A percentile compares a stretch with the other conserved stretches of the same genome.
Conservation (phyloP, 2,888 invertebrate species). For the Hypomecis atomaria region DNA sequence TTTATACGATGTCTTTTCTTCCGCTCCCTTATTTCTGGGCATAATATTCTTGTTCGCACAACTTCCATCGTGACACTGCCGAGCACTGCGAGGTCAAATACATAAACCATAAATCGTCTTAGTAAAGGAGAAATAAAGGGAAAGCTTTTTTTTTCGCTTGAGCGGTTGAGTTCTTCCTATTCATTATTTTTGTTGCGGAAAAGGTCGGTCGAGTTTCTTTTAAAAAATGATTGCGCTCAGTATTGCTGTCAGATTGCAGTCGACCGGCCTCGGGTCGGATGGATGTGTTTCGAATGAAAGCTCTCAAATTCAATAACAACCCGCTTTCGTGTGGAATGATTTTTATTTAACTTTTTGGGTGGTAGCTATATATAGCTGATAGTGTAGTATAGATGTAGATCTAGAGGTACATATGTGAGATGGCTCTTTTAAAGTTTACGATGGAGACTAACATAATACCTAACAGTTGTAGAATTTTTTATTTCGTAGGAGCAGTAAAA, state of each 20-base stretch:
- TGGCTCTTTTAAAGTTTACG: too few species aligned
- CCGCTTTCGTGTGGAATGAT: constrained; percentile 11
- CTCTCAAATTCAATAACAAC: constrained; percentile 30
- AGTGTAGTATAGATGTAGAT: too few species aligned
- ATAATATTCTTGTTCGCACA: constrained; percentile 64
- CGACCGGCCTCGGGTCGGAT: constrained; percentile 1
- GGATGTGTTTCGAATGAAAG: constrained; percentile 18
- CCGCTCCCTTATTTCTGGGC: constrained; percentile 52
- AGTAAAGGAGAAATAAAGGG: constrained; percentile 62
- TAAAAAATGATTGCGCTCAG: constrained; percentile 41
- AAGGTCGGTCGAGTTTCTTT: constrained; percentile 39
- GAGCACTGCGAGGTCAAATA: constrained; percentile 70
- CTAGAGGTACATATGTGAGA: too few species aligned
- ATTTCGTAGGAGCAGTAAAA: too few species aligned
- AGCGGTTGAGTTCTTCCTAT: constrained; percentile 64
- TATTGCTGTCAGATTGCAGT: constrained; percentile 38
- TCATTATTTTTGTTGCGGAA: constrained; percentile 65
- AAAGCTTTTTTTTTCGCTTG: constrained; percentile 59
- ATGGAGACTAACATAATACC: too few species aligned
- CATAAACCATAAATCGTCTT: constrained; percentile 74
- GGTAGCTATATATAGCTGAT: too few species aligned
- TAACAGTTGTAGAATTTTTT: too few species aligned
- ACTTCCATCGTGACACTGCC: constrained; percentile 66
- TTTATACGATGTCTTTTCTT: constrained; percentile 55
- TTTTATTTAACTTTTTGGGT: constrained; percentile 2